phyloP scores from a whole-genome alignment of 2,888 invertebrate genomes.

The Gastracanthus pulcherrimus region DNA sequence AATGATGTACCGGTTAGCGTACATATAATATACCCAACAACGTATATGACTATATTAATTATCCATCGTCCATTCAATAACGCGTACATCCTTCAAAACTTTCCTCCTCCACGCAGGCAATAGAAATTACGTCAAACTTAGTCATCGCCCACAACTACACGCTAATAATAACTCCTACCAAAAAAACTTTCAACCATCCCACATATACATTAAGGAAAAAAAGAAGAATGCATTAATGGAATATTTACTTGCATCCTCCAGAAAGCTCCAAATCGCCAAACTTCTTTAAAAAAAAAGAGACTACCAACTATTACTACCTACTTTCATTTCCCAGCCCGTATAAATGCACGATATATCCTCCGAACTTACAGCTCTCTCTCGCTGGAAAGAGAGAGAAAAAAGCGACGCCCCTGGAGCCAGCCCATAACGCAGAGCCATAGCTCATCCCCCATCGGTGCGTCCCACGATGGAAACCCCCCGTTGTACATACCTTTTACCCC shows the following conservation, averaged over 20 bases:
- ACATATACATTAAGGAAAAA: neutral
- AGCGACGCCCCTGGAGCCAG: neutral
- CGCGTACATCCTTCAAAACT: neutral
- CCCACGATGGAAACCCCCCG: neutral
- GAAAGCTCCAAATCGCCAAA: slow-evolving; percentile 18
- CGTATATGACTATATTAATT: too few species aligned
- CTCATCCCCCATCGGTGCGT: slow-evolving; percentile 23
- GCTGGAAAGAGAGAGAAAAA: neutral
- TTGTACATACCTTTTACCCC: too few species aligned
- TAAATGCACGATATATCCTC: slow-evolving; percentile 31
- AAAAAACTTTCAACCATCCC: neutral
- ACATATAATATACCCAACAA: too few species aligned
- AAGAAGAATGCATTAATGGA: slow-evolving; percentile 25
- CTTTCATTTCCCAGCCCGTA: slow-evolving; percentile 1
- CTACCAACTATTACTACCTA: slow-evolving; percentile 1
- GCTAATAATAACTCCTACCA: neutral
- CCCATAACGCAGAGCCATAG: slow-evolving; percentile 8
- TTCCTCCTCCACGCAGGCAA: neutral
- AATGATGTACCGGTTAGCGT: too few species aligned
- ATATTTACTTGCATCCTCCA: neutral
- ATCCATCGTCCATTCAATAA: too few species aligned
- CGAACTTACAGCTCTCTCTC: neutral
- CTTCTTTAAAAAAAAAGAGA: slow-evolving; percentile 27
- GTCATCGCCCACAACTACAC: too few species aligned
- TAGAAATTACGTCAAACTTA: neutral